These are phyloP conservation scores for Matsumyia berberina DNA, from an alignment of 2,888 invertebrate genomes.

Conservation along the genomic window DNA sequence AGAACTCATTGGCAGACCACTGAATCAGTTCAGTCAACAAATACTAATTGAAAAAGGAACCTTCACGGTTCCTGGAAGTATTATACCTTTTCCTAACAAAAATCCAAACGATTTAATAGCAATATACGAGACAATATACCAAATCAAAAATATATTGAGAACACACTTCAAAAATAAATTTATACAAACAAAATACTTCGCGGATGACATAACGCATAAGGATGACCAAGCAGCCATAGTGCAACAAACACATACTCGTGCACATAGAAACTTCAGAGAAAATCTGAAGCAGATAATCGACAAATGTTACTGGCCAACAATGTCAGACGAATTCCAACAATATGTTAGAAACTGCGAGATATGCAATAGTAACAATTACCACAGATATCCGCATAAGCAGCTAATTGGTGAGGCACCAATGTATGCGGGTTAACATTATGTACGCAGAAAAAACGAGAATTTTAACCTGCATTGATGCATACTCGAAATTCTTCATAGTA, in stretches of 20 bases:
- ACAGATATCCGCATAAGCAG: neutral
- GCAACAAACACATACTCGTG: too few relatives aligned
- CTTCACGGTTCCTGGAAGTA: neutral
- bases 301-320: constrained; percentile 1
- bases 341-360: neutral
- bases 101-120: neutral
- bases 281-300: constrained; percentile 7
- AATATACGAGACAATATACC: neutral
- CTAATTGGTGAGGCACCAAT: neutral
- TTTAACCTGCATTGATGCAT: neutral
- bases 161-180: neutral
- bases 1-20: neutral
- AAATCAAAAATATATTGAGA: too few relatives aligned
- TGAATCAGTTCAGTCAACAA: constrained; percentile 13
- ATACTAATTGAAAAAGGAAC: neutral
- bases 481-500: neutral
- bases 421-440: neutral
- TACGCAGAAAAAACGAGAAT: neutral
- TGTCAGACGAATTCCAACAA: neutral
- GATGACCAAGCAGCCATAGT: constrained; percentile 8
- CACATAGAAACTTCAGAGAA: constrained; percentile 8
- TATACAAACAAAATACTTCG: neutral
- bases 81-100: neutral
- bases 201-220: constrained; percentile 7
- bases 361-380: too few relatives aligned